Evolutionary conservation across 2,797 vertebrate species (phyloP), one percentile per base, ranked within the genome.

Genomic region (Epinephelus malabaricus): DNA sequence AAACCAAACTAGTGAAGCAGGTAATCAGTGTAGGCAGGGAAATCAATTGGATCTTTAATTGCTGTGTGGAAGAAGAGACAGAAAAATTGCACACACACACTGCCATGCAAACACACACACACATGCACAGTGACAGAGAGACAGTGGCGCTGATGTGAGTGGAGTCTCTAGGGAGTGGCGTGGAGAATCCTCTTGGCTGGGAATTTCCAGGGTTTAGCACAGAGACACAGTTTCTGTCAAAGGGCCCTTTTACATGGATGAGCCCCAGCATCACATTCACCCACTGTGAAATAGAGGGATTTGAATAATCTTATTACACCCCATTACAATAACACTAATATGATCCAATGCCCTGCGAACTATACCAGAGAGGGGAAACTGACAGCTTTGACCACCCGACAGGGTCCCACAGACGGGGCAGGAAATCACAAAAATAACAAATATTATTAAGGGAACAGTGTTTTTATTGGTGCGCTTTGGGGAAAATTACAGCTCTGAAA

Each of bases 281-380:
- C 81, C 88, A 88, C 90, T 88, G 90, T 92, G 91, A 94, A 94
- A 94, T 89, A 82, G 88, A 91, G 82, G 92, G 92, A 95, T 95
- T 95, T 94, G 87, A 92, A 95, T 95, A 95, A 95, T 95, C 94
- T 88, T 87, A 94, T 95, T 95, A 95, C 86, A 89, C 81, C 92
- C 92, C 83, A 92, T 94, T 92, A 95, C 86, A 93, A 91, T 90
- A 91, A 91, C 87, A 79, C 90, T 89, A 92, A 92, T 92, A 91
- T 92, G 88, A 94, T 90, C 88, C 90, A 74, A 50, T 78, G 79
- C 83, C 87, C 89, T 82, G 81, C 64, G 81, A 88, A 84, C 69
- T 82, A 68, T 3, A 77, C 38, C 49, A 66, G 45, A 53, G 72
- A 50, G 43, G 65, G 70, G 69, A 45, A 58, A 72, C 50, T 74